Base-by-base conservation (phyloP, 2,888 invertebrate species). In the Drosophila monieri region DNA sequence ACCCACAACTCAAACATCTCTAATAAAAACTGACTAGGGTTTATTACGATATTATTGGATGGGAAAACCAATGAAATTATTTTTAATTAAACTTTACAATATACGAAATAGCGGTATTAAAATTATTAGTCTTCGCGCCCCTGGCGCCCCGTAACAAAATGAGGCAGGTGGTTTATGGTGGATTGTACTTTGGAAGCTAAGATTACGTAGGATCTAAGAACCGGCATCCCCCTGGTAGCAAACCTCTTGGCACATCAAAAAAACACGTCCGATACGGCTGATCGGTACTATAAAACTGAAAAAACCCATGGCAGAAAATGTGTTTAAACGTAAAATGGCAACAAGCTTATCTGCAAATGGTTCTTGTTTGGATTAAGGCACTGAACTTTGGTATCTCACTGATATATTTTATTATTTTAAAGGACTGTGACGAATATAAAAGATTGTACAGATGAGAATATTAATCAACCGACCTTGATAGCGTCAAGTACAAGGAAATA, bases 311-410 rank as follows among this genome's bases (percentile, higher is more conserved):
- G 8, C 21, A 18, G 18, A n/a, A 8, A 18, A 6, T 43, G 14
- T 46, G 18, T 53, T 43, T 12, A 14, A 48, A 37, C 30, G 14
- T 25, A 8, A n/a, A 43, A 25, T 49, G 18, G 23, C 27, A 12
- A 27, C 41, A n/a, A 41, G 27, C 64, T 65, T 71, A 71, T 71
- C 48, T 49, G 23, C 12, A 6, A 48, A 61, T 43, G 43, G 62
- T 51, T 64, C 37, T 56, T 65, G 66, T 59, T 62, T 76, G 54
- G 60, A 67, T 68, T 62, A 58, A 58, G 8, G 44, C 60, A 69
- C 10, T 72, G 80, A 76, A 80, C 80, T 66, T 79, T 80, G 76
- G 37, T 69, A 71, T 66, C 51, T 21, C 12, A 37, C 30, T 61
- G 41, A 60, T 48, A 71, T 55, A 52, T 62, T 66, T 58, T 67